phyloP scores from a whole-genome alignment of 2,888 invertebrate species.

The Notodonta dromedarius region DNA sequence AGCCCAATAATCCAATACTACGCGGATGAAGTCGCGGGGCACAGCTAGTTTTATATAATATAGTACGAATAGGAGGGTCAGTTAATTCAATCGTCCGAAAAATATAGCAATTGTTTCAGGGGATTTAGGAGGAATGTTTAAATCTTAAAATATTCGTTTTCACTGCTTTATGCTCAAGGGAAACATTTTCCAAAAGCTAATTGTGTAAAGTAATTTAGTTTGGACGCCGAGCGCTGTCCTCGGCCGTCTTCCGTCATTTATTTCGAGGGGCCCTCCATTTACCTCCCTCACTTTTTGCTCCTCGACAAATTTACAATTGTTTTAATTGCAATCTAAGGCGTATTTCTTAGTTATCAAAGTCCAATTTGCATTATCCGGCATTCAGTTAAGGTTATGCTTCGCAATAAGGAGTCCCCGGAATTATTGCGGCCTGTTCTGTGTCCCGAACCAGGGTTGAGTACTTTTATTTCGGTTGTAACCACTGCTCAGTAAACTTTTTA shows the following conservation, averaged over 20 bases:
- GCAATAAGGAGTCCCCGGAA: slow-evolving; percentile 31
- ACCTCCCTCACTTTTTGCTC: slow-evolving; percentile 51
- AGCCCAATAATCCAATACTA: no score
- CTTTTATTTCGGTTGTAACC: slow-evolving; percentile 54
- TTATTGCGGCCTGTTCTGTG: slow-evolving; percentile 38
- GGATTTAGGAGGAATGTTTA: slow-evolving; percentile 17
- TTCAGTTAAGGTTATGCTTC: slow-evolving; percentile 38
- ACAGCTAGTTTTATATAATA: no score
- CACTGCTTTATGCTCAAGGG: slow-evolving; percentile 42
- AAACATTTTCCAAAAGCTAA: slow-evolving; percentile 64
- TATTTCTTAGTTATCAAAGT: slow-evolving; percentile 60
- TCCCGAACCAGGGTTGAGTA: slow-evolving; percentile 45
- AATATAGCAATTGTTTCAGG: slow-evolving; percentile 5
- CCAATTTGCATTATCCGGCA: slow-evolving; percentile 55
- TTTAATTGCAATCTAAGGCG: slow-evolving; percentile 61
- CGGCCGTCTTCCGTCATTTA: slow-evolving; percentile 59
- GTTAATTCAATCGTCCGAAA: slow-evolving; percentile 1
- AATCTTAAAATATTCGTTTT: slow-evolving; percentile 39
- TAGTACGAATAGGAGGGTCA: neutral
- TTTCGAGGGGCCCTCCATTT: slow-evolving; percentile 57
- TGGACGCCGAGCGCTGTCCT: slow-evolving; percentile 54
- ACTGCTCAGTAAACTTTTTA: slow-evolving; percentile 50
- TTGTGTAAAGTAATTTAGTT: slow-evolving; percentile 69
- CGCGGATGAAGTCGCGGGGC: no score
- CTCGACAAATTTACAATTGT: slow-evolving; percentile 51